These are phyloP conservation scores for Cyprinus carpio DNA, from an alignment of 2,113 vertebrate genomes.

Conservation along the genomic window DNA sequence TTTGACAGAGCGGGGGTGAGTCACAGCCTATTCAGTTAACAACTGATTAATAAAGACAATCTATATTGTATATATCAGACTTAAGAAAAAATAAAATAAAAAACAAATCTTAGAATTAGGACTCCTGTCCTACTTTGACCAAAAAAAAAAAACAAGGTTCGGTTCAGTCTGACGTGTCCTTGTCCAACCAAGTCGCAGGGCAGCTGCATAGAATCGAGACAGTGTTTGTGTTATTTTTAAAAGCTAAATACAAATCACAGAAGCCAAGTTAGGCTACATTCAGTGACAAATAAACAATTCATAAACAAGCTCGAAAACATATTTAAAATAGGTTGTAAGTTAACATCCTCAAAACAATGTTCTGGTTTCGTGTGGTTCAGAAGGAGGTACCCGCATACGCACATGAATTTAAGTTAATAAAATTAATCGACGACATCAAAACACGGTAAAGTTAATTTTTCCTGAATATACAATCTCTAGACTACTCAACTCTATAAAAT, in stretches of 20 bases:
- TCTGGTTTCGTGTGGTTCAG: not conserved
- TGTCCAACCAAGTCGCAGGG: not conserved
- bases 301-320: not conserved
- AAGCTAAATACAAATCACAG: not conserved
- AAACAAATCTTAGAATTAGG: not conserved
- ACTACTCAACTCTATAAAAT: conserved; percentile 83
- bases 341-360: not conserved
- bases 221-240: not conserved
- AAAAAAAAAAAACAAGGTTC: not conserved
- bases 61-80: not conserved
- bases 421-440: not conserved
- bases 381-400: not conserved
- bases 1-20: not conserved
- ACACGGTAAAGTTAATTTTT: not conserved
- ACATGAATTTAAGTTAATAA: conserved; percentile 52
- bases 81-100: not conserved
- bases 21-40: not conserved
- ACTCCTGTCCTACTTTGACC: not conserved
- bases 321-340: not conserved
- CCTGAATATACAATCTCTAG: conserved; percentile 7
- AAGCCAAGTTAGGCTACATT: not conserved
- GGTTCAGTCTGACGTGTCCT: not conserved
- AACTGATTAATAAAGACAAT: not conserved
- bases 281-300: not conserved
- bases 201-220: not conserved